These are phyloP conservation scores for Ypsolopha scabrella DNA, from an alignment of 2,888 invertebrate species.

Conservation along the genomic window DNA sequence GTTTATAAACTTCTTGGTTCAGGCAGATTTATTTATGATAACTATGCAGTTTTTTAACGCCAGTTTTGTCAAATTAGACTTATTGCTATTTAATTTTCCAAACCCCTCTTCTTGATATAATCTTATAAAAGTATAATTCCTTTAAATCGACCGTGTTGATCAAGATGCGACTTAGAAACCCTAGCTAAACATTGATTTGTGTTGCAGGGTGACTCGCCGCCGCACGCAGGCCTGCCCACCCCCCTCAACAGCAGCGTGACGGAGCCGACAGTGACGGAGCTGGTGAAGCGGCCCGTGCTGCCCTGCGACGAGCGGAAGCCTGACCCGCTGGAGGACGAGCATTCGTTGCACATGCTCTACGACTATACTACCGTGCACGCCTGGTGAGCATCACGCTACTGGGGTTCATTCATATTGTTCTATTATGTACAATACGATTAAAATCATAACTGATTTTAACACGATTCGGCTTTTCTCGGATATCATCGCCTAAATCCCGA, in stretches of 20 bases:
- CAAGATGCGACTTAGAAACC: not conserved
- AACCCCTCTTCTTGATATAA: too few species aligned
- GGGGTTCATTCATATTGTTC: not conserved
- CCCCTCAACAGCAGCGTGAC: slow-evolving; percentile 12
- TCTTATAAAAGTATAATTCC: too few species aligned
- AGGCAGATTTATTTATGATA: too few species aligned
- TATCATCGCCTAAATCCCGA: too few species aligned
- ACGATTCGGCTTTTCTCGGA: too few species aligned
- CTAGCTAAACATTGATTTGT: slow-evolving; percentile 1
- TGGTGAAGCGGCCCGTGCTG: slow-evolving; percentile 82
- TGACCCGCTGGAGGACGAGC: slow-evolving; percentile 84
- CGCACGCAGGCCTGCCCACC: slow-evolving; percentile 21
- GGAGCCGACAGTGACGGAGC: slow-evolving; percentile 15
- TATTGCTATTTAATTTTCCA: too few species aligned
- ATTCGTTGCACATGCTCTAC: slow-evolving; percentile 84
- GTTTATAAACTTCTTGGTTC: too few species aligned
- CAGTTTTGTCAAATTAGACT: too few species aligned
- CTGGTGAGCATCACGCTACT: slow-evolving; percentile 72
- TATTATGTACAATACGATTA: too few species aligned
- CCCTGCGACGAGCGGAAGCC: slow-evolving; percentile 83
- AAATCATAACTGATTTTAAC: too few species aligned
- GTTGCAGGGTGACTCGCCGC: slow-evolving; percentile 21
- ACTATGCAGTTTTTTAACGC: too few species aligned
- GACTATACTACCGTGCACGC: slow-evolving; percentile 88
- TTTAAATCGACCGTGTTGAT: too few species aligned